Conservation (phyloP, 2,113 vertebrate species). For the Lophura nycthemera region DNA sequence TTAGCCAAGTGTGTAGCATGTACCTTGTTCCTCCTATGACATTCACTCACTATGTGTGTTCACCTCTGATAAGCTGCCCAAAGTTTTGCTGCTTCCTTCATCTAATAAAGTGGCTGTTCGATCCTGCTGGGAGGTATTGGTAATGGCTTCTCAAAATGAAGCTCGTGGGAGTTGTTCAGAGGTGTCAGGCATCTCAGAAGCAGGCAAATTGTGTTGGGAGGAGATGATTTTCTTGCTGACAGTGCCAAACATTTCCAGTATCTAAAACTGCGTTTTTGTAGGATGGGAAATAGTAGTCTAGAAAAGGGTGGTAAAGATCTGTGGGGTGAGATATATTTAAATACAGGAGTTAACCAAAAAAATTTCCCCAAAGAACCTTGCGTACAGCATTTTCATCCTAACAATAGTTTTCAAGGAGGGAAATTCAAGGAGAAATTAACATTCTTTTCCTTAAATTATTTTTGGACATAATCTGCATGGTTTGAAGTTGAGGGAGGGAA, state of each 20-base stretch:
- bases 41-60: fast-evolving
- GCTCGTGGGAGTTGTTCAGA: background rate
- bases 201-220: slow-evolving; percentile 28
- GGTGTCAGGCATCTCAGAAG: slow-evolving; percentile 42
- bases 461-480: no score
- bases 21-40: background rate
- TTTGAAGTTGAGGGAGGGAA: no score
- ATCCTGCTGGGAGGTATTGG: background rate
- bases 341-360: background rate
- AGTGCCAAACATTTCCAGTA: slow-evolving; percentile 8
- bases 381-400: slow-evolving; percentile 6
- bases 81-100: background rate
- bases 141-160: slow-evolving; percentile 16
- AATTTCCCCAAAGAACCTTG: background rate
- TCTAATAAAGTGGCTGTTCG: background rate
- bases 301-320: slow-evolving; percentile 26
- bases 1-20: background rate
- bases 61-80: background rate
- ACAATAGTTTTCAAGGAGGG: background rate
- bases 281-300: slow-evolving; percentile 12
- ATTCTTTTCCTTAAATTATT: background rate
- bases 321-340: slow-evolving; percentile 11
- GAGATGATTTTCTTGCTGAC: background rate
- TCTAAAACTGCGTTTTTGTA: slow-evolving; percentile 18
- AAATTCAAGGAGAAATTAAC: background rate